Conservation (phyloP, 2,888 invertebrate genomes). For the Plutella xylostella region DNA sequence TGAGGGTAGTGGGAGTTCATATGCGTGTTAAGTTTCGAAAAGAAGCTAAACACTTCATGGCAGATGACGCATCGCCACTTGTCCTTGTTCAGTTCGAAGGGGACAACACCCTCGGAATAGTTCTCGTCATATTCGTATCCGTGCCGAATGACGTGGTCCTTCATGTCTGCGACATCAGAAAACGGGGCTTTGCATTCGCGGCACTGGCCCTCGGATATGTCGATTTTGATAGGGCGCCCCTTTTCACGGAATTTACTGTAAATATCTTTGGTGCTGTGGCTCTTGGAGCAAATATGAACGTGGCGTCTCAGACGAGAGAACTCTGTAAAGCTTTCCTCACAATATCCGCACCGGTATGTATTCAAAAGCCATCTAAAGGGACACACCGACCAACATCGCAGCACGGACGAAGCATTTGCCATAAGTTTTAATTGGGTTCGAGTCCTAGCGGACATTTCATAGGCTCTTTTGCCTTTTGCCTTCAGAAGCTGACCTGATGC, state of each 20-base stretch:
- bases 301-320: constrained; percentile 40
- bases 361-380: constrained; percentile 58
- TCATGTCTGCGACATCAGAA: constrained; percentile 33
- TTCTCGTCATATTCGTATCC: constrained; percentile 36
- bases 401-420: constrained; percentile 45
- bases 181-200: constrained; percentile 35
- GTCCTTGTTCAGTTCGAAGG: constrained; percentile 47
- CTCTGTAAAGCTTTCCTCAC: constrained; percentile 48
- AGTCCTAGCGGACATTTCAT: constrained; percentile 45
- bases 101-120: constrained; percentile 51
- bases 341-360: constrained; percentile 52
- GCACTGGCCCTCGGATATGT: constrained; percentile 41
- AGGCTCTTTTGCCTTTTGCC: constrained; percentile 25
- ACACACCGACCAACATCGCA: constrained; percentile 48
- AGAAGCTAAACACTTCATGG: constrained; percentile 44
- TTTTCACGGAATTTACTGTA: constrained; percentile 58
- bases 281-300: constrained; percentile 34
- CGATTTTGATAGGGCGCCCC: constrained; percentile 53
- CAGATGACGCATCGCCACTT: constrained; percentile 51
- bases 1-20: constrained; percentile 59
- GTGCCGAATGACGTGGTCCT: constrained; percentile 41
- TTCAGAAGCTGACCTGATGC: constrained; percentile 4
- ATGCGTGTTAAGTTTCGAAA: constrained; percentile 54
- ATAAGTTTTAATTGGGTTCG: constrained; percentile 47
- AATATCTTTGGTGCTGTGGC: constrained; percentile 44